These are phyloP conservation scores for Eupithecia insigniata DNA, from an alignment of 2,888 invertebrate genomes.

Conservation along the genomic window DNA sequence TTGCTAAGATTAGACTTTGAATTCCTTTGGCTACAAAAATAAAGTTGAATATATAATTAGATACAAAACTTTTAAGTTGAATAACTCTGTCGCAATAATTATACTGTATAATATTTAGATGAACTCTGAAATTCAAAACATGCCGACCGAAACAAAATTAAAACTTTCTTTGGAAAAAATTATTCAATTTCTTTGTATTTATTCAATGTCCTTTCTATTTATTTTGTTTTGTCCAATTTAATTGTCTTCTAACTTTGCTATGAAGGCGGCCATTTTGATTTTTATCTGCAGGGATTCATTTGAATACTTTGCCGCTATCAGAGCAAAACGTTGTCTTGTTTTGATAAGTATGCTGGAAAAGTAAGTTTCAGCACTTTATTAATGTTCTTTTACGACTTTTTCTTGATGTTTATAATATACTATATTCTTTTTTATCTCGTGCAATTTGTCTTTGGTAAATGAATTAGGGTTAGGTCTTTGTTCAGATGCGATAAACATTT, in stretches of 20 bases:
- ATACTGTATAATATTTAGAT: slow-evolving; percentile 12
- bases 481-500: slow-evolving; percentile 26
- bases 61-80: slow-evolving; percentile 3
- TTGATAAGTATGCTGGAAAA: slow-evolving; percentile 50
- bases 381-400: slow-evolving; percentile 37
- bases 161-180: slow-evolving; percentile 61
- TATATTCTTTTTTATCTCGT: slow-evolving; percentile 27
- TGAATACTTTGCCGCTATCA: slow-evolving; percentile 71
- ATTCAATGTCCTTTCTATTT: slow-evolving; percentile 78
- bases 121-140: slow-evolving; percentile 31
- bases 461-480: slow-evolving; percentile 26
- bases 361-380: slow-evolving; percentile 37
- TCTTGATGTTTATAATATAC: slow-evolving; percentile 27
- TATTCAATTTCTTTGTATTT: slow-evolving; percentile 76
- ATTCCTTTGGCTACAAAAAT: background rate
- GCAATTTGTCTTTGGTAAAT: slow-evolving; percentile 29
- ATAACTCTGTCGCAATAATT: slow-evolving; percentile 6
- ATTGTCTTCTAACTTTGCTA: slow-evolving; percentile 49
- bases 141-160: slow-evolving; percentile 39
- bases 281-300: slow-evolving; percentile 74
- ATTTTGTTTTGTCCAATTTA: slow-evolving; percentile 55
- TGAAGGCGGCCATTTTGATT: slow-evolving; percentile 61
- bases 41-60: slow-evolving; percentile 8
- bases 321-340: slow-evolving; percentile 50
- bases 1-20: background rate